phyloP scores from a whole-genome alignment of 2,113 vertebrate genomes.

The Tricholaema leucomelas region DNA sequence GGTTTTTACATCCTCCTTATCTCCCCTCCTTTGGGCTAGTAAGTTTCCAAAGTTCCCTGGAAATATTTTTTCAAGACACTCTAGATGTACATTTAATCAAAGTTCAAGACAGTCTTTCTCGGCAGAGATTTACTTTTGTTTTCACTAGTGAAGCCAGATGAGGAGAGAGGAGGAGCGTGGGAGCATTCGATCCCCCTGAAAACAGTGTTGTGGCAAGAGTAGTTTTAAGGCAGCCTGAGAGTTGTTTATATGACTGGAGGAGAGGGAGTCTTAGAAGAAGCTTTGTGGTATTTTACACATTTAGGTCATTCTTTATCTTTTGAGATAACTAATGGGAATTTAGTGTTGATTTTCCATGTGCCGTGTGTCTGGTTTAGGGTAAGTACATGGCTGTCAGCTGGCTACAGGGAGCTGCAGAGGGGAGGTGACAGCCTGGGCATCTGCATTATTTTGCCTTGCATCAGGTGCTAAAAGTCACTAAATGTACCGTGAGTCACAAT shows the following conservation, averaged over 20 bases:
- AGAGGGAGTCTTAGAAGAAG: not conserved
- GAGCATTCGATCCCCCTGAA: not conserved
- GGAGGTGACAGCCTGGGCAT: not conserved
- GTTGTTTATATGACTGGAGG: not conserved
- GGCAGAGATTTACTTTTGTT: not conserved
- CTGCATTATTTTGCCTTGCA: constrained; percentile 38
- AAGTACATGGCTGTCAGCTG: not conserved
- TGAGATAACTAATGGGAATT: not conserved
- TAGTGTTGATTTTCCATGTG: not conserved
- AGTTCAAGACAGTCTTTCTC: not conserved
- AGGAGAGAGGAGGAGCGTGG: not conserved
- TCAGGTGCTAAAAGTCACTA: constrained; percentile 60
- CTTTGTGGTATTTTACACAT: not conserved
- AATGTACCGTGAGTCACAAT: not conserved
- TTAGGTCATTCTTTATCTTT: not conserved
- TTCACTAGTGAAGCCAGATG: not conserved
- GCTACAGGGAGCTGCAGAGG: not conserved
- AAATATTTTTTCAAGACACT: not conserved
- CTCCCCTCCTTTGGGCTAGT: not conserved
- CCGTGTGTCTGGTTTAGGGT: not conserved
- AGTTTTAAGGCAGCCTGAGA: not conserved
- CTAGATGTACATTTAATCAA: not conserved
- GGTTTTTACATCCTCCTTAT: not conserved
- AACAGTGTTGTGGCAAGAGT: not conserved
- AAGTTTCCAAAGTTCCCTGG: not conserved